Evolutionary conservation across 2,888 invertebrate genomes (phyloP).

Genomic region (Brachylomia viminalis): DNA sequence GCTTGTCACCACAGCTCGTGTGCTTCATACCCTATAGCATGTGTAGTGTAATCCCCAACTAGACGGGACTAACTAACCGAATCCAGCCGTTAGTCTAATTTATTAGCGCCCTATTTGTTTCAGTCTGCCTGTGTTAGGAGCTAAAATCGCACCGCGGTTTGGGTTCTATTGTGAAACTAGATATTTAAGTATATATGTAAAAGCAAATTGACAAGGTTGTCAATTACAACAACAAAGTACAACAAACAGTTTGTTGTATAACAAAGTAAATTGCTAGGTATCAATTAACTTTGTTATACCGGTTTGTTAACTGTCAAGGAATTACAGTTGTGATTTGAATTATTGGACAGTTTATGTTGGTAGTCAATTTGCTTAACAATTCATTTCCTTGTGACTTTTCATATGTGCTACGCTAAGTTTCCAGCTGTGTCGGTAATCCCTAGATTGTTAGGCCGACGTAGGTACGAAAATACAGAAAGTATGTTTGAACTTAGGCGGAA

Average conservation of each 20-base stretch:
- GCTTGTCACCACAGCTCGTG: slow-evolving; percentile 29
- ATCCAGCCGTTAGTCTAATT: slow-evolving; percentile 43
- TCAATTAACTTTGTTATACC: no score
- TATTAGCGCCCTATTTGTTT: slow-evolving; percentile 52
- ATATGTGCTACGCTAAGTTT: no score
- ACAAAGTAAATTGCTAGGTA: no score
- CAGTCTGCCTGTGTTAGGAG: slow-evolving; percentile 8
- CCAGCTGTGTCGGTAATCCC: neutral
- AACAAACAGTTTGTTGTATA: no score
- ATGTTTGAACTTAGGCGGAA: neutral
- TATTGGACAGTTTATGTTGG: no score
- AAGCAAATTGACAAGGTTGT: no score
- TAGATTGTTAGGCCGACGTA: neutral
- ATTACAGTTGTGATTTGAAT: no score
- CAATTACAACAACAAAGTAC: no score
- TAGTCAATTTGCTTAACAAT: no score
- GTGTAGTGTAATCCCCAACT: slow-evolving; percentile 27
- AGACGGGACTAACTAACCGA: neutral
- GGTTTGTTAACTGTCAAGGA: no score
- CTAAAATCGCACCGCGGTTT: slow-evolving; percentile 43
- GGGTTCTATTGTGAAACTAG: slow-evolving; percentile 1
- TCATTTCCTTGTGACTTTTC: no score
- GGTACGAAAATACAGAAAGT: neutral
- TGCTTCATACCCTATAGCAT: slow-evolving; percentile 4
- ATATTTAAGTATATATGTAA: neutral